phyloP scores from a whole-genome alignment of 2,888 invertebrate species.

The Chymomyza caudatula region DNA sequence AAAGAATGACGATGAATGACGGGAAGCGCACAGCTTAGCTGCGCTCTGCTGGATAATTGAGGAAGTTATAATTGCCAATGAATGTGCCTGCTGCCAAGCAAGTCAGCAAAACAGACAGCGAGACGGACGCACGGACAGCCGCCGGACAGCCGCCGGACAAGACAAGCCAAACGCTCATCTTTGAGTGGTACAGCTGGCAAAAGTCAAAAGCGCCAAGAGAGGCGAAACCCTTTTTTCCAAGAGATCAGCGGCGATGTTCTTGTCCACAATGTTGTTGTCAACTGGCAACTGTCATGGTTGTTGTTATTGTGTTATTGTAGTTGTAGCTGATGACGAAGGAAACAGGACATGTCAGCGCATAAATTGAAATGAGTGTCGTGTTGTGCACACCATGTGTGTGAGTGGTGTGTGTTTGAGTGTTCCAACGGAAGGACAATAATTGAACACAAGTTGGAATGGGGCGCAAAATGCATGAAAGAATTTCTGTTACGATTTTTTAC shows the following conservation, averaged over 20 bases:
- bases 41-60: constrained; percentile 75
- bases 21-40: constrained; percentile 66
- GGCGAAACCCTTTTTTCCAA: constrained; percentile 47
- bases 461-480: background rate
- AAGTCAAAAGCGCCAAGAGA: constrained; percentile 39
- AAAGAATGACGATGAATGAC: constrained; percentile 71
- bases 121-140: constrained; percentile 19
- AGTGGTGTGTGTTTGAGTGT: constrained; percentile 8
- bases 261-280: constrained; percentile 26
- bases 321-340: constrained; percentile 50
- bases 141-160: constrained; percentile 4
- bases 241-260: constrained; percentile 33
- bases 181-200: constrained; percentile 13
- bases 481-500: constrained; percentile 5
- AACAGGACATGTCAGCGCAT: constrained; percentile 70
- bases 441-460: constrained; percentile 21
- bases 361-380: constrained; percentile 58
- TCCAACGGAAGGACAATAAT: constrained; percentile 65
- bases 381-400: constrained; percentile 2
- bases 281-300: constrained; percentile 69
- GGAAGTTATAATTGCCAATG: constrained; percentile 77
- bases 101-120: constrained; percentile 31
- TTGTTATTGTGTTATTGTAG: no score
- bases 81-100: constrained; percentile 40
- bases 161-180: constrained; percentile 12